phyloP scores from a whole-genome alignment of 1,140 invertebrate genomes.

The Artemia franciscana region DNA sequence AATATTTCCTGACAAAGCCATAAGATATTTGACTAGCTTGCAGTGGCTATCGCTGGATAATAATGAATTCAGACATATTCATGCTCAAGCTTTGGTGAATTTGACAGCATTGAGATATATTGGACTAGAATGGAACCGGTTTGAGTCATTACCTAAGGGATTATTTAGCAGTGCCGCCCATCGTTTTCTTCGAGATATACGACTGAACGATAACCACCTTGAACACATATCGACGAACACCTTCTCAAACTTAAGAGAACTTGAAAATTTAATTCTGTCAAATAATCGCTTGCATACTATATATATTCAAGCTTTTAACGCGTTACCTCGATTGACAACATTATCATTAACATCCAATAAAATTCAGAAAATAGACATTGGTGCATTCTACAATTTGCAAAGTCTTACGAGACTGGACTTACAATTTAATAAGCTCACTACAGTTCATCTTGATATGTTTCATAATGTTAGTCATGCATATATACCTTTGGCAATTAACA shows the following conservation, averaged over 20 bases:
- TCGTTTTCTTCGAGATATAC: constrained; percentile 44
- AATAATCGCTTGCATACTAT: constrained; percentile 39
- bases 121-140: constrained; percentile 60
- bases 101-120: constrained; percentile 50
- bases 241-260: constrained; percentile 29
- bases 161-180: constrained; percentile 42
- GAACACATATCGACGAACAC: constrained; percentile 31
- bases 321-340: constrained; percentile 38
- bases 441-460: constrained; percentile 38
- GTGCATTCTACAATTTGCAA: constrained; percentile 38
- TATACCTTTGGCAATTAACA: constrained; percentile 34
- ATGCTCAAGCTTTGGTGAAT: constrained; percentile 29
- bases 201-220: constrained; percentile 46
- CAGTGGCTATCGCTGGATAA: constrained; percentile 68
- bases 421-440: constrained; percentile 39
- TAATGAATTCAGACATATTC: constrained; percentile 50
- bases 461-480: constrained; percentile 33
- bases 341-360: constrained; percentile 31
- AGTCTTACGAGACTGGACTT: constrained; percentile 40
- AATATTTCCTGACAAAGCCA: constrained; percentile 42
- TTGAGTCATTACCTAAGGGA: constrained; percentile 33
- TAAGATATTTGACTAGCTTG: constrained; percentile 40
- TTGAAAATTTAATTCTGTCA: constrained; percentile 42
- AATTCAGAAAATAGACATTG: constrained; percentile 20
- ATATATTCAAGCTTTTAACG: constrained; percentile 31